Base-by-base conservation (phyloP, 2,797 vertebrate species). In the Mormyrops boulengeri region DNA sequence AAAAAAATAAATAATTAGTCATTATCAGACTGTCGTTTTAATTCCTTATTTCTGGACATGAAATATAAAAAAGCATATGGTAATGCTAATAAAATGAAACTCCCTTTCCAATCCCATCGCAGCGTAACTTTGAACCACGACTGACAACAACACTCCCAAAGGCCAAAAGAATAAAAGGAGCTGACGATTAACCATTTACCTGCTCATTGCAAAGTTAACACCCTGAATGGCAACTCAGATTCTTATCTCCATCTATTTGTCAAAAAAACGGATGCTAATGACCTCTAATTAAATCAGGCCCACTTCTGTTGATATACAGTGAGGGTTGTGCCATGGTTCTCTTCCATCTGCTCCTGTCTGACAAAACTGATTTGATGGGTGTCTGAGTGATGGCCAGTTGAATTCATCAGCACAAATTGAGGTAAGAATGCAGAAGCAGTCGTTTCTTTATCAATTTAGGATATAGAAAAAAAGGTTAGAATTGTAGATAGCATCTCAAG, bases 1-100 rank as follows among this genome's bases (percentile, higher is more conserved):
- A 19, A 82, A 94, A 95, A 93, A 95, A 94, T 95, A 95, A 95
- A 94, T 94, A 94, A 95, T 94, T 95, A 95, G 94, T 94, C 94
- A 94, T 94, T 92, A 90, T 80, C 94, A 93, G 91, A 14, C 62
- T 91, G 93, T 94, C 92, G 91, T 94, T 84, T 93, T 94, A 95
- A 92, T 93, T 89, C 91, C 93, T 93, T 94, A 93, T 95, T 94
- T 95, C 92, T 93, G 93, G 93, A 94, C 94, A 93, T 52, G n/a
- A 47, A 84, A 47, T 22, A 52, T 49, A n/a, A n/a, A n/a, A n/a
- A n/a, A 55, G 7, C 26, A 55, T 17, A 49, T 87, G 44, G n/a
- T 17, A 50, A 49, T 34, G 19, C 17, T 34, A 22, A 53, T 19
- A 11, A 62, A 86, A 52, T 53, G 34, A 85, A 89, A 34, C 55